Base-by-base conservation (phyloP, 1,140 invertebrate genomes). In the Acromyrmex heyeri region DNA sequence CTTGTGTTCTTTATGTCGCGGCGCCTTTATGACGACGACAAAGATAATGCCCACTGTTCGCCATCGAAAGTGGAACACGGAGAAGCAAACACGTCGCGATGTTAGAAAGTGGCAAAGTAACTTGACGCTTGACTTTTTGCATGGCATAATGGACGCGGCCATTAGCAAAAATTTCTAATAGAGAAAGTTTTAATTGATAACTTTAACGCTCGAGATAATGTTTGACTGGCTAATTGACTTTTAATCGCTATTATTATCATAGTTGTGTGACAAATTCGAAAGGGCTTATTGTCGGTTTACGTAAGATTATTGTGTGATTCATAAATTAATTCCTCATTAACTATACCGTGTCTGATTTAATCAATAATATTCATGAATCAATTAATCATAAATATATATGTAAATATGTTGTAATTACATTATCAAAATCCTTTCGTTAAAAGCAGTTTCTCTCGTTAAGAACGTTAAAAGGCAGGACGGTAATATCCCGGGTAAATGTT, bases 1-100 rank as follows among this genome's bases (percentile, higher is more conserved):
- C 34, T 76, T 87, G 87, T 87, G 87, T 88, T 88, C 86, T 88
- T 88, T 88, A 88, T 87, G 79, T 67, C 75, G 81, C 30, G 34
- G 24, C 50, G 8, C 38, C 55, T 12, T 18, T 48, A 8, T 48
- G 48, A 30, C 27, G 27, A 16, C 12, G 24, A 27, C 67, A 10
- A n/a, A 30, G n/a, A 21, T 61, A 30, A 83, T 30, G 79, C 64
- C 53, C 65, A 21, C 10, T 30, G 34, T 21, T 57, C 67, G 38
- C 18, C 38, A 18, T n/a, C 27, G 69, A 61, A 73, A 82, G 67
- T 72, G 53, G 64, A 30, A 38, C 73, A n/a, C n/a, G 64, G 10
- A 53, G 30, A 18, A 50, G 8, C 38, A 44, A 44, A 30, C 44
- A n/a, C 53, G 53, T 59, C 53, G 67, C 69, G 55, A 73, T 2